Base-by-base conservation (phyloP, 2,888 invertebrate genomes). In the Conchocele bisecta region DNA sequence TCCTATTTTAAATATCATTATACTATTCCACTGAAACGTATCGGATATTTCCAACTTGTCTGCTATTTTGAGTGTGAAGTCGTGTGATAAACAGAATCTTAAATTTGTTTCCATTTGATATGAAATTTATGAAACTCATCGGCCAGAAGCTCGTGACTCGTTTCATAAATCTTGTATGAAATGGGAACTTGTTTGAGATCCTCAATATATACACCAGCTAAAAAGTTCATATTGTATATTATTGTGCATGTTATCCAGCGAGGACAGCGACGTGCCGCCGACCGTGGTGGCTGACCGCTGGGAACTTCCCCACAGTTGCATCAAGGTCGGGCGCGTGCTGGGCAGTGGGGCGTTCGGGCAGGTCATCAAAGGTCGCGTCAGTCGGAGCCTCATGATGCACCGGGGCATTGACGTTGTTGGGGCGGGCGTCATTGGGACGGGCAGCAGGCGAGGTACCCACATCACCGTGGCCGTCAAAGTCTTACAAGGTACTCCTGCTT, bases 301-400 rank as follows among this genome's bases (percentile, higher is more conserved):
- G 88, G 88, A 88, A 54, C 60, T 88, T 2, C 86, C 88, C 0
- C 79, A 81, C 50, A 71, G 74, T 15, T 80, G 81, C 66, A 65
- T 88, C 15, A 82, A 82, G 54, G 75, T 86, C 39, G 87, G 87
- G 3, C 76, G 75, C 1, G 41, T 82, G 15, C 54, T 89, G 11
- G 89, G 89, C 4, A 72, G 79, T 39, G 89, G 89, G 6, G 89
- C 89, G 1, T 89, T 89, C 60, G 89, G 89, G 3, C 81, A 86
- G 63, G 89, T 89, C 7, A 63, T 86, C 28, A 83, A 82, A 56
- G 89, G 86, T 6, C 75, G 81, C 29, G 78, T 88, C 51, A 81
- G 83, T 54, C 76, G 75, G 35, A 80, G 81, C 53, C 51, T 85
- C 35, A 58, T 88, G 26, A 42, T 46, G 6, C 81, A 85, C 50